Evolutionary conservation across 1,140 invertebrate species (phyloP), one percentile per base, ranked within the genome.

Genomic region (Zaprionus lachaisei): DNA sequence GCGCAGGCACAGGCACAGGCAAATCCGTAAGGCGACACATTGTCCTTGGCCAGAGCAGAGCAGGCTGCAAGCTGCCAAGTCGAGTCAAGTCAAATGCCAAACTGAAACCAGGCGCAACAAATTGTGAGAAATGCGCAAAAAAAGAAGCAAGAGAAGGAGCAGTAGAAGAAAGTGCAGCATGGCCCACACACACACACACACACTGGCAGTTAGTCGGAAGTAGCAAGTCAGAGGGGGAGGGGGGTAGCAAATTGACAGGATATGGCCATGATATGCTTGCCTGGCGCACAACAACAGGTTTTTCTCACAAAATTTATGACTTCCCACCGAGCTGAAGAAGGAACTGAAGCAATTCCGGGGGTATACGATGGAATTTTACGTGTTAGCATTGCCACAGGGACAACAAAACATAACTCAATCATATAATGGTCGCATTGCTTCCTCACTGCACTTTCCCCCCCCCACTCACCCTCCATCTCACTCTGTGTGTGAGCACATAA

Each of bases 111-210:
- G 81, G 71, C 71, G 71, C 71, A 84, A 80, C 85, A 86, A 83
- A 91, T 83, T 86, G 79, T 86, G 81, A 64, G 76, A 81, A 83
- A 83, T 81, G 72, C 67, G 78, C 80, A 76, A 68, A 76, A 80
- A 69, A 61, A 37, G 22, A 38, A 38, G 14, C 4, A 12, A 47
- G 61, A 74, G 72, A 63, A 51, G 57, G 26, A 69, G 28, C n/a
- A 17, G 26, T 9, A 64, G 26, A 55, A n/a, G 24, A 6, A 58
- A 26, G 31, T 64, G 66, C 56, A 75, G 61, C 54, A 65, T 63
- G 66, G 34, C 47, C 47, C 47, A 49, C 47, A 49, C 47, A 51
- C 15, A 28, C 15, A 28, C 28, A 28, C 6, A 28, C 28, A 7
- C 47, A 24, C 24, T 0, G 24, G 20, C 31, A 34, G 31, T 34